These are phyloP conservation scores for Uria lomvia DNA, from an alignment of 2,113 vertebrate species.

Conservation along the genomic window DNA sequence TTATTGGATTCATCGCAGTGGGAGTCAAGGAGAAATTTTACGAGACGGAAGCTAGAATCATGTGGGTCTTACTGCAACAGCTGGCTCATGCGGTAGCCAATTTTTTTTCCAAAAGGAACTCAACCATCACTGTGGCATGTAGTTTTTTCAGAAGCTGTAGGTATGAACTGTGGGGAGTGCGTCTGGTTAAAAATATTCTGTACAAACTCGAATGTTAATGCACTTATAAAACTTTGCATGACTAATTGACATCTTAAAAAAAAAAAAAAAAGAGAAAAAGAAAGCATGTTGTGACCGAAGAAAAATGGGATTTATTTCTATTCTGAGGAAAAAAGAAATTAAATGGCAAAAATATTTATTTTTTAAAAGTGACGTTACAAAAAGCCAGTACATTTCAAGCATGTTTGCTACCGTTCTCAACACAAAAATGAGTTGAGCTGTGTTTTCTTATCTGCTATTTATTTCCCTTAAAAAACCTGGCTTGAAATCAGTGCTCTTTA, in stretches of 20 bases:
- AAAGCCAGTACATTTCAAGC: slow-evolving; percentile 62
- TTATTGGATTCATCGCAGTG: slow-evolving; percentile 48
- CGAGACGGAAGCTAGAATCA: slow-evolving; percentile 13
- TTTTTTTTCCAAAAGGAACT: slow-evolving; percentile 49
- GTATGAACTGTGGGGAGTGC: slow-evolving; percentile 67
- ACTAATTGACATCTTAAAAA: slow-evolving; percentile 76
- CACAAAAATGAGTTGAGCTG: slow-evolving; percentile 5
- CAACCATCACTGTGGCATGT: slow-evolving; percentile 68
- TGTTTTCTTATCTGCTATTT: slow-evolving; percentile 25
- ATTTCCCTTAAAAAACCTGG: slow-evolving; percentile 9
- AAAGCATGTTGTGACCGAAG: slow-evolving; percentile 78
- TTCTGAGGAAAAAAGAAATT: slow-evolving; percentile 52
- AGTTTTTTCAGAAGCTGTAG: slow-evolving; percentile 63
- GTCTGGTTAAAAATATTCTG: slow-evolving; percentile 70
- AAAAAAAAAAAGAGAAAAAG: slow-evolving; percentile 66
- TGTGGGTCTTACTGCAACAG: not conserved
- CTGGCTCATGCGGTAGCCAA: slow-evolving; percentile 1
- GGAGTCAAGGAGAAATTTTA: slow-evolving; percentile 41
- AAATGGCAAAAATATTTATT: slow-evolving; percentile 82
- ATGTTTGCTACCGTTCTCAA: slow-evolving; percentile 43
- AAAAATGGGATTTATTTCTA: slow-evolving; percentile 82
- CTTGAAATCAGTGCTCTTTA: not conserved
- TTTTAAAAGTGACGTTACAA: slow-evolving; percentile 78
- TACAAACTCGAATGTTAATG: slow-evolving; percentile 88
- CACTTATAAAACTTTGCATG: slow-evolving; percentile 88